These are phyloP conservation scores for Oryzias javanicus DNA, from an alignment of 2,113 vertebrate species.

Conservation along the genomic window DNA sequence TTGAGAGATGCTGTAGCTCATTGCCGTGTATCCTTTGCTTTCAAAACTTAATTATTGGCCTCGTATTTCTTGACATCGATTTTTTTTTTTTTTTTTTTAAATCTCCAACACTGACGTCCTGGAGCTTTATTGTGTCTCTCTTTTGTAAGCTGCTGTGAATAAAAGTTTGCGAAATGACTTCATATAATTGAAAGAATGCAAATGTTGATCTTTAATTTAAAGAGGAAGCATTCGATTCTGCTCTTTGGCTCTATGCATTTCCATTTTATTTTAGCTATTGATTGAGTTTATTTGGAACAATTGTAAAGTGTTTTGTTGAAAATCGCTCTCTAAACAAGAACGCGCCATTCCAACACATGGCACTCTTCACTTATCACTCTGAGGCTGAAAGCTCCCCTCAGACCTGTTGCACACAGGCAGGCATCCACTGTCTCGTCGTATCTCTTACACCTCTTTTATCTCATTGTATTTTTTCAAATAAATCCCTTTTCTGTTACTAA, in stretches of 20 bases:
- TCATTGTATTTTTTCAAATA: neutral
- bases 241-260: neutral
- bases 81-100: no score
- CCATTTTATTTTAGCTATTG: neutral
- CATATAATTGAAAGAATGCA: no score
- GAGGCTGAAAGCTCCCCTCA: conserved; percentile 61
- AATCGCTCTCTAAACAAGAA: neutral
- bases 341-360: conserved; percentile 47
- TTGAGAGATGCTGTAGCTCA: no score
- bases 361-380: conserved; percentile 62
- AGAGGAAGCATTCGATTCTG: neutral
- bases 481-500: conserved; percentile 29
- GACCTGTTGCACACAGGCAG: conserved; percentile 52
- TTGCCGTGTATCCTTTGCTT: no score
- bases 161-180: no score
- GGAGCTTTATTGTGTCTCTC: no score
- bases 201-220: neutral
- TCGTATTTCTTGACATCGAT: no score
- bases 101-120: no score
- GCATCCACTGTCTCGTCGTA: conserved; percentile 49
- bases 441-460: conserved; percentile 9
- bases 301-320: neutral
- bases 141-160: no score
- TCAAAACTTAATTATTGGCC: no score
- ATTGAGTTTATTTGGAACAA: neutral